Evolutionary conservation across 1,140 invertebrate genomes (phyloP), one percentile per base, ranked within the genome.

Genomic region (Phenacoccus solenopsis): DNA sequence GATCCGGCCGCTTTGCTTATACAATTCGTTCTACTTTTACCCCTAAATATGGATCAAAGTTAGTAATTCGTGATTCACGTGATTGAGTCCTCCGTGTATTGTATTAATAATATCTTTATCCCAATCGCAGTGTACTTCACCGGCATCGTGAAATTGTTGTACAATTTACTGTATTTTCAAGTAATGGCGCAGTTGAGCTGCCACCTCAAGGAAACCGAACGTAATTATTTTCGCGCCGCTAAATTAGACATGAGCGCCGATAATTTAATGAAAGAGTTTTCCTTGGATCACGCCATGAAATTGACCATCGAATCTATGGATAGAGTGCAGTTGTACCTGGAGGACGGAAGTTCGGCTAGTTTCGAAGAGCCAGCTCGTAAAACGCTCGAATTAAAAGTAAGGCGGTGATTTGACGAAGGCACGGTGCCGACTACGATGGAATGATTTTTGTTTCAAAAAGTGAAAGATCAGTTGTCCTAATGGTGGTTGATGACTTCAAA

Each of bases 91-190:
- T 35, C 69, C 56, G 38, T 49, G 20, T 16, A 49, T 49, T 49
- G 13, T 49, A 9, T n/a, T 49, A 10, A 16, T 49, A 10, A n/a
- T n/a, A n/a, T 16, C 5, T 49, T n/a, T 4, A 49, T n/a, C n/a
- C n/a, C n/a, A 69, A 30, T 81, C 82, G n/a, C 79, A 94, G 93
- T 87, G 24, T 93, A 94, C 78, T 95, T 91, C 78, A 88, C 87
- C 9, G 88, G 88, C 75, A 85, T 96, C 72, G 88, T 96, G 0
- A 88, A 90, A 76, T 85, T 89, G 73, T 80, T 96, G 32, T 96
- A 93, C 81, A 93, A 95, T 80, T 81, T 96, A 49, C 81, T 89
- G 56, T 95, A 92, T 79, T 88, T 95, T 77, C 93, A 96, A 85
- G 87, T 92, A 35, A 82, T 95, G 24, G 79, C 87, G 0, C 86